Evolutionary conservation across 1,140 invertebrate species (phyloP).

Genomic region (Lanistes nyassanus): DNA sequence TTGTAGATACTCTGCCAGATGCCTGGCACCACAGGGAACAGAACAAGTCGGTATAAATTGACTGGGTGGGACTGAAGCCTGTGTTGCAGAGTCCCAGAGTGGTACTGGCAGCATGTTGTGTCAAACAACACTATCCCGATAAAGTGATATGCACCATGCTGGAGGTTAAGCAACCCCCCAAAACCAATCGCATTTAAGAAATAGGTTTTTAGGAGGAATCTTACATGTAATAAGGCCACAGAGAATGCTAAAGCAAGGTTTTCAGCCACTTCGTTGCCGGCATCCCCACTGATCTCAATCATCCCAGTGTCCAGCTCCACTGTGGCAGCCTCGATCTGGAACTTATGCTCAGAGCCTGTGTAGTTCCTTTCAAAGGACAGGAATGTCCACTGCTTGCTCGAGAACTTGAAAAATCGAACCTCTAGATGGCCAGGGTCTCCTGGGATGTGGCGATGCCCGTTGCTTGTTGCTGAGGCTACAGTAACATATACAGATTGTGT

Average conservation of each 20-base stretch:
- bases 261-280: slow-evolving; percentile 47
- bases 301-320: slow-evolving; percentile 37
- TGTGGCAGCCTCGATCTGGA: slow-evolving; percentile 32
- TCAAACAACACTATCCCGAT: too few species aligned
- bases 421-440: slow-evolving; percentile 53
- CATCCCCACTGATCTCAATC: slow-evolving; percentile 35
- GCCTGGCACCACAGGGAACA: too few species aligned
- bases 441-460: slow-evolving; percentile 44
- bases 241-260: slow-evolving; percentile 56
- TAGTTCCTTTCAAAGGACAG: slow-evolving; percentile 37
- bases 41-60: too few species aligned
- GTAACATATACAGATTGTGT: not conserved
- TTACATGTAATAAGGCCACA: slow-evolving; percentile 55
- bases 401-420: slow-evolving; percentile 48
- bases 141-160: too few species aligned
- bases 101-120: too few species aligned
- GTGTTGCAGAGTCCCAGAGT: too few species aligned
- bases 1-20: too few species aligned
- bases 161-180: too few species aligned
- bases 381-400: slow-evolving; percentile 39
- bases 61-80: too few species aligned
- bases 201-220: too few species aligned
- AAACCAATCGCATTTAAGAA: too few species aligned
- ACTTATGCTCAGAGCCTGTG: slow-evolving; percentile 29
- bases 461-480: slow-evolving; percentile 31